Conservation (phyloP, 2,113 vertebrate species). For the Paratilapia polleni region DNA sequence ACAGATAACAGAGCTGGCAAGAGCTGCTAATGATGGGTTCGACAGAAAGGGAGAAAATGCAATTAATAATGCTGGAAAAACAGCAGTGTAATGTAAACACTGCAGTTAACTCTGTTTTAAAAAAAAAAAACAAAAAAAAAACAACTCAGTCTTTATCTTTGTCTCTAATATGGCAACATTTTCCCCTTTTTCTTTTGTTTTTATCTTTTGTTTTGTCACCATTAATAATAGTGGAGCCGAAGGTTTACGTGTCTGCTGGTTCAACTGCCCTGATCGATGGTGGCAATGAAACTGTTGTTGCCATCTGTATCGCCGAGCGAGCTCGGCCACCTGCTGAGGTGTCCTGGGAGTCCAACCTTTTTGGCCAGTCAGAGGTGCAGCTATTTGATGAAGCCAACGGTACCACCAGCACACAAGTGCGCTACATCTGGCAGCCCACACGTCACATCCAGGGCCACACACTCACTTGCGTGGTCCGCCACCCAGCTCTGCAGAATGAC, state of each 20-base stretch:
- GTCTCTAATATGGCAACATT: not conserved
- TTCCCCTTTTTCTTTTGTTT: not conserved
- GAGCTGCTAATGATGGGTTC: constrained; percentile 7
- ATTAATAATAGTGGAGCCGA: constrained; percentile 88
- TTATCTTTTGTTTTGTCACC: not conserved
- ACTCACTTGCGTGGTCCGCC: constrained; percentile 91
- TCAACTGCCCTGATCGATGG: constrained; percentile 90
- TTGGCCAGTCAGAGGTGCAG: constrained; percentile 88
- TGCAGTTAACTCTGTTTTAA: not conserved
- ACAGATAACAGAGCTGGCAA: not conserved
- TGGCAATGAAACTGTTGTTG: constrained; percentile 91
- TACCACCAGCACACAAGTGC: constrained; percentile 90
- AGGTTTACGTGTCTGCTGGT: constrained; percentile 90
- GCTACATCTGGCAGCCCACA: constrained; percentile 89
- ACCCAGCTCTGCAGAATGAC: constrained; percentile 90
- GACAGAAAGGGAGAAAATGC: not conserved
- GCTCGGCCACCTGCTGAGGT: constrained; percentile 92
- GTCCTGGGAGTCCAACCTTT: constrained; percentile 90
- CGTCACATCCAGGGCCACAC: constrained; percentile 89
- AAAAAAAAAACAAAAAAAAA: too few species aligned
- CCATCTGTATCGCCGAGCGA: constrained; percentile 91
- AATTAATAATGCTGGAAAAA: not conserved
- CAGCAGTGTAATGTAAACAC: not conserved
- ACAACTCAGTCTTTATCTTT: not conserved
- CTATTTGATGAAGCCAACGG: constrained; percentile 88